A percentile compares a stretch with the other conserved stretches of the same genome.
Conservation (phyloP, 2,113 vertebrate genomes). For the Gymnarchus niloticus region DNA sequence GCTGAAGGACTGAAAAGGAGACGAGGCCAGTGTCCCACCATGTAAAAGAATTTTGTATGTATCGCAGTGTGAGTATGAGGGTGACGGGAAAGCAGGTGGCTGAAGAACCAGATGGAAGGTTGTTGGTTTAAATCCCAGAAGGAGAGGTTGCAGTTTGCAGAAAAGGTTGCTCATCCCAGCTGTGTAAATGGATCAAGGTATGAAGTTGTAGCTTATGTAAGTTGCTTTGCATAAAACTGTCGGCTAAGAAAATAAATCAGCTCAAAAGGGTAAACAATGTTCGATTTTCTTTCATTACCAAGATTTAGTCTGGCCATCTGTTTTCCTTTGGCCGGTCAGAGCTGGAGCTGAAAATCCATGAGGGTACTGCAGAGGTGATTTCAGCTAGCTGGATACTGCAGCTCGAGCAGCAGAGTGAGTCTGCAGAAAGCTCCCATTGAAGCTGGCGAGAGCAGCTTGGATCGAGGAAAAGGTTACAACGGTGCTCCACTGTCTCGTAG, state of each 20-base stretch:
- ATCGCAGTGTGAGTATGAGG: background rate
- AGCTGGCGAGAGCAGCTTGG: too few relatives aligned
- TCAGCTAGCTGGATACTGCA: background rate
- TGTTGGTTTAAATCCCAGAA: slow-evolving; percentile 2
- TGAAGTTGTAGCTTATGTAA: background rate
- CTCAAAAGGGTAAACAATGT: background rate
- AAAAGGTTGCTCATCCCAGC: background rate
- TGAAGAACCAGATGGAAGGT: background rate
- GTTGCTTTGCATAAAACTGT: background rate
- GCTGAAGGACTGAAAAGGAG: background rate
- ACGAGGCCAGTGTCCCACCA: background rate
- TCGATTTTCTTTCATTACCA: background rate
- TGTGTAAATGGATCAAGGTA: slow-evolving; percentile 8
- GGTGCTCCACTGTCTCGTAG: background rate
- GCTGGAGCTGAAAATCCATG: background rate
- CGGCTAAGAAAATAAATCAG: background rate
- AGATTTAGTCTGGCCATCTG: background rate
- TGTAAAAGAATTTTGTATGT: background rate
- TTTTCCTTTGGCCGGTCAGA: background rate
- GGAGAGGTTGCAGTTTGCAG: background rate
- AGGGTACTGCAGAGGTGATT: background rate
- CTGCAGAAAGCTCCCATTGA: too few relatives aligned
- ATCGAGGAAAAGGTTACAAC: background rate
- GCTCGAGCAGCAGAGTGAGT: background rate
- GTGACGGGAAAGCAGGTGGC: background rate